phyloP scores from a whole-genome alignment of 1,140 invertebrate genomes.

The Drosophila parabipectinata region DNA sequence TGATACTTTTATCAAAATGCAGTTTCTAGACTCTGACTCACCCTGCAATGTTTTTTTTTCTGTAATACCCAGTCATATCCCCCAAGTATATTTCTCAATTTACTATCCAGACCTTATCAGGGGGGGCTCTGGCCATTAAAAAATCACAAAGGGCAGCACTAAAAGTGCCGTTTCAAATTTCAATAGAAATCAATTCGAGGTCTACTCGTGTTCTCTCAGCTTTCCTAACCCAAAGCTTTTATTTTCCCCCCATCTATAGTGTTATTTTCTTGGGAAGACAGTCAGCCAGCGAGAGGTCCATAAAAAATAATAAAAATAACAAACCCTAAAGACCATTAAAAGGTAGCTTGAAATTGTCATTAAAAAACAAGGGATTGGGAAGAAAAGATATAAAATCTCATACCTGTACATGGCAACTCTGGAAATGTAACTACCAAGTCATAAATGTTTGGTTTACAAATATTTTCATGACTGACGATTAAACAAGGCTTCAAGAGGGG shows the following conservation, averaged over 20 bases:
- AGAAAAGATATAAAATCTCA: slow-evolving; percentile 37
- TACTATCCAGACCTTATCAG: slow-evolving; percentile 20
- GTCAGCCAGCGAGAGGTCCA: slow-evolving; percentile 21
- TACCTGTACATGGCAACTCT: slow-evolving; percentile 6
- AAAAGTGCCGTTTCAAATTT: slow-evolving; percentile 79
- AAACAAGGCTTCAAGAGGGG: slow-evolving; percentile 35
- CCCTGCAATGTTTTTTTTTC: slow-evolving; percentile 1
- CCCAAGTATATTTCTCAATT: slow-evolving; percentile 1
- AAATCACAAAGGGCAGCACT: slow-evolving; percentile 39
- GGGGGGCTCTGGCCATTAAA: slow-evolving; percentile 28
- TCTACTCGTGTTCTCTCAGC: slow-evolving; percentile 51
- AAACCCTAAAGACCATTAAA: slow-evolving; percentile 63
- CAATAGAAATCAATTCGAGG: slow-evolving; percentile 79
- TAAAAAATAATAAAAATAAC: slow-evolving; percentile 63
- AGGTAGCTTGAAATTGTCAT: slow-evolving; percentile 74
- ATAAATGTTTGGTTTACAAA: slow-evolving; percentile 81
- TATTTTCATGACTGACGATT: slow-evolving; percentile 67
- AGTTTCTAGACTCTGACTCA: neutral
- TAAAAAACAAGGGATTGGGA: slow-evolving; percentile 41
- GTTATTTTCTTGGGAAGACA: slow-evolving; percentile 53
- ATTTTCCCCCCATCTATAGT: slow-evolving; percentile 32
- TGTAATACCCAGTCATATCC: slow-evolving; percentile 12
- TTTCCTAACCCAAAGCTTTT: slow-evolving; percentile 52
- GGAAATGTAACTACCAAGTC: slow-evolving; percentile 54
- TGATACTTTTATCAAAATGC: neutral